Conservation (phyloP, 2,797 vertebrate species). For the Botia almorhae region DNA sequence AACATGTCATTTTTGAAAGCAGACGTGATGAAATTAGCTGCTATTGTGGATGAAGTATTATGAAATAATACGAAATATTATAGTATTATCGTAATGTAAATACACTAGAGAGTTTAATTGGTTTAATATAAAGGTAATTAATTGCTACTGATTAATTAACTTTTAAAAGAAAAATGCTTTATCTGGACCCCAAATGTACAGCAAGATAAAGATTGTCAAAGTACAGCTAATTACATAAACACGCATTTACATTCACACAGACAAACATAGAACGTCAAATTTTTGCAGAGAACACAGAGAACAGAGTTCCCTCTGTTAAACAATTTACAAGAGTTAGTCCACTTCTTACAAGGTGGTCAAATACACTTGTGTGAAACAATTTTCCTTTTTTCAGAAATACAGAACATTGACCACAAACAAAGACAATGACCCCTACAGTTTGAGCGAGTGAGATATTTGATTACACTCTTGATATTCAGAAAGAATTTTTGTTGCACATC, state of each 20-base stretch:
- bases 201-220: no score
- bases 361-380: background rate
- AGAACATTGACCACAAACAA: background rate
- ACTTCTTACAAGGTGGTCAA: conserved; percentile 2
- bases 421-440: background rate
- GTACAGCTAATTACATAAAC: no score
- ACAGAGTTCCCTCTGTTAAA: background rate
- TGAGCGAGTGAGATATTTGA: background rate
- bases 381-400: background rate
- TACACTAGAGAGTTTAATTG: background rate
- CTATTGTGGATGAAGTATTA: background rate
- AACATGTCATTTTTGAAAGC: background rate
- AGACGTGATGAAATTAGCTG: background rate
- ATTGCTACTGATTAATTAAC: background rate
- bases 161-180: no score
- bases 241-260: no score
- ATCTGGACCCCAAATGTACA: no score
- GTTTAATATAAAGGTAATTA: background rate
- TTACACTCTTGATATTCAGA: background rate
- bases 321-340: background rate
- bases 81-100: background rate
- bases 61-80: no score
- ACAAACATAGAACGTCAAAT: background rate
- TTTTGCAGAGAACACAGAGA: conserved; percentile 6
- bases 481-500: background rate